A percentile compares a stretch with the other conserved stretches of the same genome.
These are phyloP conservation scores for Papilio xuthus DNA, from an alignment of 1,140 invertebrate species.

Conservation along the genomic window DNA sequence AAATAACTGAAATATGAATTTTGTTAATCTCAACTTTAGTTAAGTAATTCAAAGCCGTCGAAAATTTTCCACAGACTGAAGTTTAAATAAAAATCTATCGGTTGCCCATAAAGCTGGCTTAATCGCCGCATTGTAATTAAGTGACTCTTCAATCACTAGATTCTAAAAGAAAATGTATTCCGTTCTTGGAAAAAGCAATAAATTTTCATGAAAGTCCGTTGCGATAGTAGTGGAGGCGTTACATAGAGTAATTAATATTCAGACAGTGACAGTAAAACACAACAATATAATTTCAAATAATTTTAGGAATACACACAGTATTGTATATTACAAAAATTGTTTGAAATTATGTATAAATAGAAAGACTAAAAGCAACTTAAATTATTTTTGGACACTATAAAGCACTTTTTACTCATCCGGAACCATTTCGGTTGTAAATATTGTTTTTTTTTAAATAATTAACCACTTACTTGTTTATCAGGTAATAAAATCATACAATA, in stretches of 20 bases:
- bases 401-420: too few relatives aligned
- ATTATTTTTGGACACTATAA: neutral
- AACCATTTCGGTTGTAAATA: neutral
- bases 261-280: neutral
- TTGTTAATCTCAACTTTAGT: neutral
- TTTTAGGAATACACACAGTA: neutral
- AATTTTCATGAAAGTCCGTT: constrained; percentile 33
- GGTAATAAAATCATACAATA: neutral
- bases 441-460: neutral
- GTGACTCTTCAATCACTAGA: constrained; percentile 21
- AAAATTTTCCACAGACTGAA: neutral
- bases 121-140: constrained; percentile 33
- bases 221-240: constrained; percentile 2
- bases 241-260: constrained; percentile 26
- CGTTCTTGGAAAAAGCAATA: constrained; percentile 32
- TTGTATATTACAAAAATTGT: too few relatives aligned
- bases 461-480: neutral
- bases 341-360: too few relatives aligned
- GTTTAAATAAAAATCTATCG: constrained; percentile 29
- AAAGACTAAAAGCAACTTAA: too few relatives aligned
- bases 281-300: too few relatives aligned
- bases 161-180: constrained; percentile 33
- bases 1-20: too few relatives aligned
- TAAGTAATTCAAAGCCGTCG: neutral
- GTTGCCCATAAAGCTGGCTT: neutral